These are phyloP conservation scores for Mesopsocus fuscifrons DNA, from an alignment of 2,888 invertebrate genomes.

Conservation along the genomic window DNA sequence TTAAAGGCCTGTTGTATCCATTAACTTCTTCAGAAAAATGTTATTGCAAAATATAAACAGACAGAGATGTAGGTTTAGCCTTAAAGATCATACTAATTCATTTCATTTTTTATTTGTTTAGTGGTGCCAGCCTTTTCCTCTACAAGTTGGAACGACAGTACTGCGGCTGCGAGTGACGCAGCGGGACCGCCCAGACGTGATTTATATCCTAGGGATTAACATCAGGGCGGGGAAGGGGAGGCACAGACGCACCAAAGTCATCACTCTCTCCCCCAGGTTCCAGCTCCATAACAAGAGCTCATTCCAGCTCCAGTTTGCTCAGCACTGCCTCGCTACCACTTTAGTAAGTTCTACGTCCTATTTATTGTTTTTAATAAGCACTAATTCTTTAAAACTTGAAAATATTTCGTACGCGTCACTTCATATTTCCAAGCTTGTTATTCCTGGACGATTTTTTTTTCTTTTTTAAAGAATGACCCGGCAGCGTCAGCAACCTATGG, in stretches of 20 bases:
- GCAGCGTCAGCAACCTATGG: conserved; percentile 50
- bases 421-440: conserved; percentile 15
- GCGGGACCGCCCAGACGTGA: conserved; percentile 44
- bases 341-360: conserved; percentile 31
- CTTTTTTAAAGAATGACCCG: conserved; percentile 35
- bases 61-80: no score
- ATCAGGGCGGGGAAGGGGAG: conserved; percentile 73
- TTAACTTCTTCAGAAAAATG: no score
- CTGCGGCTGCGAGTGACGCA: conserved; percentile 39
- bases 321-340: conserved; percentile 61
- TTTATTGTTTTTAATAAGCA: neutral
- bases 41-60: no score
- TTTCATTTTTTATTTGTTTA: conserved; percentile 12
- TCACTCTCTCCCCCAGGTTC: conserved; percentile 82
- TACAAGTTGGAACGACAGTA: conserved; percentile 61
- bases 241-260: conserved; percentile 78
- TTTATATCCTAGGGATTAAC: conserved; percentile 75
- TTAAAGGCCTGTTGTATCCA: no score
- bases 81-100: no score
- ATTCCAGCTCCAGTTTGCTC: conserved; percentile 65
- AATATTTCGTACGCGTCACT: conserved; percentile 13
- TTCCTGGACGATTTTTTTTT: no score
- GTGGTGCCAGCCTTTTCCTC: conserved; percentile 58
- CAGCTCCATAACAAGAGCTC: conserved; percentile 78
- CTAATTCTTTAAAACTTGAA: conserved; percentile 11